Evolutionary conservation across 35 echinoderm and acorn worm species (phyloP), one percentile per base, ranked within the genome.

Genomic region (Amphiura filiformis): DNA sequence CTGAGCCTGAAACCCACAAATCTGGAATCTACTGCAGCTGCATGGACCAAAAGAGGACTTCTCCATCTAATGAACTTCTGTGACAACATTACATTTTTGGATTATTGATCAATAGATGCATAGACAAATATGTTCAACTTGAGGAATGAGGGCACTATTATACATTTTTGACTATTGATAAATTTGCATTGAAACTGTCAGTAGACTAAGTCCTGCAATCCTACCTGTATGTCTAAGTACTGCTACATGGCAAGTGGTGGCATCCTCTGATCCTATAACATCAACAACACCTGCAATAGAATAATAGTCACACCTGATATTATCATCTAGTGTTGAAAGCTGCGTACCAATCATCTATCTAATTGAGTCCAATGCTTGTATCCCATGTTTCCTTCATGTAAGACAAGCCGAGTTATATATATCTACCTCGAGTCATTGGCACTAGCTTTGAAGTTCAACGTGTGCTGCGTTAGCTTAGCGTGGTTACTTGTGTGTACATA

Each of bases 161-260:
- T n/a, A n/a, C n/a, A n/a, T n/a, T n/a, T n/a, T n/a, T n/a, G n/a
- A n/a, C n/a, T n/a, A n/a, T n/a, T n/a, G n/a, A n/a, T n/a, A n/a
- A n/a, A n/a, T n/a, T n/a, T n/a, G n/a, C n/a, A n/a, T n/a, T n/a
- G n/a, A n/a, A n/a, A n/a, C n/a, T n/a, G n/a, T n/a, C n/a, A n/a
- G n/a, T n/a, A n/a, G n/a, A n/a, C n/a, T n/a, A n/a, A n/a, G n/a
- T n/a, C n/a, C n/a, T n/a, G n/a, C n/a, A 4, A 47, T 47, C 23
- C 26, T 85, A 65, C 83, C 83, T 64, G 83, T 65, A 31, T 85
- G 57, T 65, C 83, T 85, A 32, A 85, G 37, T 56, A 85, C 83
- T 23, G 35, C 83, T 36, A 85, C 64, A 38, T 85, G 83, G 30
- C 83, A 85, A 31, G 83, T 85, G 39, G 83, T 85, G 39, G 83